Evolutionary conservation across 35 echinoderm and acorn worm genomes (phyloP), one percentile per base, ranked within the genome.

Genomic region (Apostichopus californicus): DNA sequence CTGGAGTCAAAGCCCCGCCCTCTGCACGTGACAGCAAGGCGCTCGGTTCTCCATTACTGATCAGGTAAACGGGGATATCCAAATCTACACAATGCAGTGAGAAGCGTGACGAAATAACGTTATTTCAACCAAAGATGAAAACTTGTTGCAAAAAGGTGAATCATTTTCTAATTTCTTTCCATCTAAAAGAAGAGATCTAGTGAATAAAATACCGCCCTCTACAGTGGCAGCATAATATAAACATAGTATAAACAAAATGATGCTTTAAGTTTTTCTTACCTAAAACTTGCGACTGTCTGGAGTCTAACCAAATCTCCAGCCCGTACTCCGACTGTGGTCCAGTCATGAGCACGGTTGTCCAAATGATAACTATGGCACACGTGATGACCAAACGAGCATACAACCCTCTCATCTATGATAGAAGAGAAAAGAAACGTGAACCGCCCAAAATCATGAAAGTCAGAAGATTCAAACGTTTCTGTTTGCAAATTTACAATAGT

Each of bases 241-340:
- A 46, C 34, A 46, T 3, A 46, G 34, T 46, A 46, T 46, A 46
- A 46, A 46, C 34, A 2, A 46, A 46, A 46, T 46, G 34, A 3
- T 46, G 34, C 34, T 46, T 46, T 46, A 46, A 46, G 34, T 0
- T 46, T 46, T 46, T 46, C 81, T 85, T 12, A 85, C 81, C 81
- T 58, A 85, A 85, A 9, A 85, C 81, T 55, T n/a, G 81, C 55
- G 81, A 85, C 55, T 85, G 81, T 58, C 58, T 18, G 5, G 81
- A 85, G 56, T 85, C 81, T 58, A 85, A 58, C 81, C 81, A 85
- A 58, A 85, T 59, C 57, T 85, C 81, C 81, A 85, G 17, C 2
- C 81, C 81, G 24, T 85, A 85, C 54, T 85, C 81, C 57, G 23
- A 58, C 18, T 85, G 81, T 20, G 81, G 81, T 20, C 81, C 81